Evolutionary conservation across 2,888 invertebrate species (phyloP).

Genomic region (Hemaris fuciformis): DNA sequence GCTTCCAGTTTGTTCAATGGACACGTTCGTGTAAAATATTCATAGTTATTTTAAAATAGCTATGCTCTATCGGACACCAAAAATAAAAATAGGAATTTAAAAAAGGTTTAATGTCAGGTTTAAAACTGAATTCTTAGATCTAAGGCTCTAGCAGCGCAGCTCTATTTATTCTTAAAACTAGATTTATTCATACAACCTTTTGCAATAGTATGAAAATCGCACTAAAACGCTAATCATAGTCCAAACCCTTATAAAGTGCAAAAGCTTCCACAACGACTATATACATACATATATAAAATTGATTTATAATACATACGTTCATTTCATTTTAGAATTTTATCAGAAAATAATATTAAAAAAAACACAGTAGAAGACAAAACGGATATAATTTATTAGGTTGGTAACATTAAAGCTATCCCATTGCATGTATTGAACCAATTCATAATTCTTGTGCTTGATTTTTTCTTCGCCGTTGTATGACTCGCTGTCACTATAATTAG

Average conservation of each 20-base stretch:
- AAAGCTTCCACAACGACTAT: background rate
- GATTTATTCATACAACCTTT: no score
- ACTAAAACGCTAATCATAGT: background rate
- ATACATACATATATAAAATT: background rate
- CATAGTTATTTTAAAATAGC: background rate
- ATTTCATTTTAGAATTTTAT: no score
- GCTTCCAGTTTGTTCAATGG: background rate
- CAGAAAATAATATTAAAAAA: background rate
- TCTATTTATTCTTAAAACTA: no score
- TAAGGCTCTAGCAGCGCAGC: no score
- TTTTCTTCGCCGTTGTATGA: background rate
- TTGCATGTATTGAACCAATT: constrained; percentile 21
- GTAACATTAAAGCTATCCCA: constrained; percentile 11
- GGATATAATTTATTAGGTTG: background rate
- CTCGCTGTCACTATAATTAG: background rate
- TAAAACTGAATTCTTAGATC: no score
- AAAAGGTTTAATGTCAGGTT: no score
- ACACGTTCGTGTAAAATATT: background rate
- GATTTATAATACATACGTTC: no score
- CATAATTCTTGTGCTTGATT: background rate
- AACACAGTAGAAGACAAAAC: background rate
- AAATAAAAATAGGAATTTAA: no score
- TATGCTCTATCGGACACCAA: no score
- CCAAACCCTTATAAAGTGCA: background rate
- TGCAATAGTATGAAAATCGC: background rate